These are phyloP conservation scores for Clarias platycephalus DNA, from an alignment of 2,797 vertebrate genomes.

Conservation along the genomic window DNA sequence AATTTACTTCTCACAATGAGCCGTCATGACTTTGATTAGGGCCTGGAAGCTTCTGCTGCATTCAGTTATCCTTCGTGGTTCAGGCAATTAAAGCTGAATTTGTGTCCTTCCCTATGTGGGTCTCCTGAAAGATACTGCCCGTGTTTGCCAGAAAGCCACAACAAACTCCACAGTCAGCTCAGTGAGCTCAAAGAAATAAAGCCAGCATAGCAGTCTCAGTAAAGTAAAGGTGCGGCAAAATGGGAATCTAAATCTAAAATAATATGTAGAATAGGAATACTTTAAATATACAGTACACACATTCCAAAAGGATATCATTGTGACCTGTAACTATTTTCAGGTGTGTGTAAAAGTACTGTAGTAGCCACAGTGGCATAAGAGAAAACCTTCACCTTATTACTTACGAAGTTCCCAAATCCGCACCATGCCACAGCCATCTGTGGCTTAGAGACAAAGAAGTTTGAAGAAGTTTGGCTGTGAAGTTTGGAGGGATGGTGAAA, in stretches of 20 bases:
- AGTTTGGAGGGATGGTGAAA: slow-evolving; percentile 1
- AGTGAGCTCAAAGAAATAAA: slow-evolving; percentile 23
- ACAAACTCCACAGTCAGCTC: slow-evolving; percentile 56
- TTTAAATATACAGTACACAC: no score
- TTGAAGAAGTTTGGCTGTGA: not conserved
- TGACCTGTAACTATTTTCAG: not conserved
- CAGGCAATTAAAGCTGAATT: slow-evolving; percentile 39
- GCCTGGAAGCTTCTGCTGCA: not conserved
- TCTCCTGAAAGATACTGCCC: slow-evolving; percentile 48
- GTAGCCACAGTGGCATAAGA: not conserved
- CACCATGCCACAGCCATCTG: not conserved
- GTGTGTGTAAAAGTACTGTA: not conserved
- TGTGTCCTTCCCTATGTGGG: not conserved
- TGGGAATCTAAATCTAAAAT: not conserved
- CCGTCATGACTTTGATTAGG: slow-evolving; percentile 22
- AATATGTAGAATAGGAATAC: not conserved
- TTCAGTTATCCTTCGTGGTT: slow-evolving; percentile 18
- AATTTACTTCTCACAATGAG: slow-evolving; percentile 1
- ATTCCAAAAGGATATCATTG: not conserved
- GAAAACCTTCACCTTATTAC: not conserved
- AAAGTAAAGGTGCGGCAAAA: slow-evolving; percentile 56
- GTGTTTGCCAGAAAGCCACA: slow-evolving; percentile 49
- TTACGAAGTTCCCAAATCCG: not conserved
- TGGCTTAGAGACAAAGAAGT: not conserved
- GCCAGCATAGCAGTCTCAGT: slow-evolving; percentile 53